Evolutionary conservation across 2,113 vertebrate genomes (phyloP).

Genomic region (Sinocyclocheilus grahami): DNA sequence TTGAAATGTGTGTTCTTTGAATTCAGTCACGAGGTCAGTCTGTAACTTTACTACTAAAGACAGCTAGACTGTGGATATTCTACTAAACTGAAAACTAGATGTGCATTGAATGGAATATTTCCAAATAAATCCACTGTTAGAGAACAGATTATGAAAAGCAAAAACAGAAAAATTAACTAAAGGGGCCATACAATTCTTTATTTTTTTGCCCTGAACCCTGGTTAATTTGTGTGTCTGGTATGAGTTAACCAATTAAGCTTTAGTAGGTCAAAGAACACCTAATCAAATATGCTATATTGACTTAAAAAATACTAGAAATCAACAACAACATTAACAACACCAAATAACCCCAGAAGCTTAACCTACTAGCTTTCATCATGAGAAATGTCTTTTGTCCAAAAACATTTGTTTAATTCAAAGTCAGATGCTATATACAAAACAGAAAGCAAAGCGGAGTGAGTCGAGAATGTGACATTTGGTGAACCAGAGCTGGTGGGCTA

Average conservation of each 20-base stretch:
- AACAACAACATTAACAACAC: background rate
- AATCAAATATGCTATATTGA: background rate
- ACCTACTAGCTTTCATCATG: background rate
- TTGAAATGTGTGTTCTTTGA: background rate
- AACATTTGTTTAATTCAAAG: conserved; percentile 11
- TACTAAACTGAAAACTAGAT: background rate
- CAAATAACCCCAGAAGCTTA: background rate
- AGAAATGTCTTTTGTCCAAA: background rate
- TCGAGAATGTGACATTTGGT: conserved; percentile 33
- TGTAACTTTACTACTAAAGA: background rate
- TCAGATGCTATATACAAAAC: background rate
- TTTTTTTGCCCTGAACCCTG: background rate
- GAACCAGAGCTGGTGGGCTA: background rate
- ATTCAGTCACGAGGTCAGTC: background rate
- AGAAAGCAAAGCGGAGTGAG: conserved; percentile 14
- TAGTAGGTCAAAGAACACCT: background rate
- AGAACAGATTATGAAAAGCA: background rate
- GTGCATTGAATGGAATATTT: background rate
- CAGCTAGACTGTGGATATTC: background rate
- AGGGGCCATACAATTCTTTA: background rate
- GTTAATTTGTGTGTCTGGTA: background rate
- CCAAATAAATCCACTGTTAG: background rate
- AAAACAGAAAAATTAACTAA: background rate
- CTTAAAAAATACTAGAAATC: background rate
- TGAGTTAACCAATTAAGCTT: background rate